phyloP scores from a whole-genome alignment of 1,140 invertebrate genomes.

The Pogonomyrmex californicus region DNA sequence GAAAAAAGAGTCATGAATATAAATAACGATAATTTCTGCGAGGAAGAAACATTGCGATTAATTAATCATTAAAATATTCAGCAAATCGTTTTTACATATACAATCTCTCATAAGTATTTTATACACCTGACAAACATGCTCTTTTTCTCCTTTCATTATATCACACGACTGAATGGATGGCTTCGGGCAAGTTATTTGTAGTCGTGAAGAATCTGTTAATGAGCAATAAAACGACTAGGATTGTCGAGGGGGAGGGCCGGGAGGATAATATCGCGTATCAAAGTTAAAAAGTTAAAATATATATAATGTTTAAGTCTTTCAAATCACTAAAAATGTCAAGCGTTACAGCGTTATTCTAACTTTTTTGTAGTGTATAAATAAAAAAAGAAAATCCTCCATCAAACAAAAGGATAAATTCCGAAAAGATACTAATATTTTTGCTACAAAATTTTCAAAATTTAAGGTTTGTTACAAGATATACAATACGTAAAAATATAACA shows the following conservation, averaged over 20 bases:
- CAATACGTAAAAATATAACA: conserved; percentile 1
- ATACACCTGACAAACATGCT: neutral
- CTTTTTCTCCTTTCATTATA: neutral
- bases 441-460: neutral
- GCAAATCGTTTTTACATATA: neutral
- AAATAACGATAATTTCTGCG: conserved; percentile 33
- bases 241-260: neutral
- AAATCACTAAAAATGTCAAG: neutral
- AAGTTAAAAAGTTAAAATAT: conserved; percentile 10
- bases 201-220: neutral
- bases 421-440: neutral
- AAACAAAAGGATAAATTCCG: neutral
- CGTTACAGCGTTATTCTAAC: neutral
- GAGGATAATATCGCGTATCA: neutral
- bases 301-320: conserved; percentile 3
- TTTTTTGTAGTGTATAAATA: neutral
- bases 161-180: neutral
- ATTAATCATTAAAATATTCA: neutral
- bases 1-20: neutral
- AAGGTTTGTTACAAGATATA: neutral
- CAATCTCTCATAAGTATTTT: conserved; percentile 10
- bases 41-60: neutral
- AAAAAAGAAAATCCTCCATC: neutral
- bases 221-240: conserved; percentile 31
- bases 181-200: neutral